These are phyloP conservation scores for Gracilinanus agilis DNA, from an alignment of 2,113 vertebrate genomes.

Conservation along the genomic window DNA sequence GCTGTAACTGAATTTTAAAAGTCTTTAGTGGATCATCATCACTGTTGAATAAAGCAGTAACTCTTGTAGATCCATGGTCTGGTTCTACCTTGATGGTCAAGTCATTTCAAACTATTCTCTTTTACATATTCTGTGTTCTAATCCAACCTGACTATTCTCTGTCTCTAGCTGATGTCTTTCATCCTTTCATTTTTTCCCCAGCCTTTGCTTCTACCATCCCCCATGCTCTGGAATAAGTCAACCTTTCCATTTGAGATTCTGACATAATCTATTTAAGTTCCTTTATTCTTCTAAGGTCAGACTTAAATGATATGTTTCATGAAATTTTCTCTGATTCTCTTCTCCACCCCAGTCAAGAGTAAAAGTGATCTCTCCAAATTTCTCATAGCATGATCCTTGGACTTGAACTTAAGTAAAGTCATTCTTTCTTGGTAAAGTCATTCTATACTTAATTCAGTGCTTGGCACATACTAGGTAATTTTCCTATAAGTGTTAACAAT, in stretches of 20 bases:
- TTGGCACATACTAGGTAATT: not conserved
- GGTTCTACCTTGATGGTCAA: not conserved
- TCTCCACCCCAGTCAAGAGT: not conserved
- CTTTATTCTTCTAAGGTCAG: not conserved
- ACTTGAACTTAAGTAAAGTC: not conserved
- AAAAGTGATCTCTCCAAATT: not conserved
- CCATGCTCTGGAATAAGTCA: not conserved
- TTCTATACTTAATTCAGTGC: not conserved
- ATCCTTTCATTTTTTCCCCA: not conserved
- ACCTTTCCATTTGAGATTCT: not conserved
- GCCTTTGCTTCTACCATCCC: not conserved
- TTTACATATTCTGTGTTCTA: not conserved
- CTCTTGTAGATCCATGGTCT: not conserved
- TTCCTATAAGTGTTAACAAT: not conserved
- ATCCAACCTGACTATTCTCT: not conserved
- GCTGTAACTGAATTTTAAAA: not conserved
- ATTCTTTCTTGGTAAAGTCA: not conserved
- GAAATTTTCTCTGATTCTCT: not conserved
- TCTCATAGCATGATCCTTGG: not conserved
- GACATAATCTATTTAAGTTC: not conserved
- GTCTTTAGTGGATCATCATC: not conserved
- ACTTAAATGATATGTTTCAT: not conserved
- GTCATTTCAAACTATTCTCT: not conserved
- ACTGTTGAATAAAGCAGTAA: not conserved
- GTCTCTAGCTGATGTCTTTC: not conserved